These are phyloP conservation scores for Emydura subglobosa DNA, from an alignment of 2,113 vertebrate species.

Conservation along the genomic window DNA sequence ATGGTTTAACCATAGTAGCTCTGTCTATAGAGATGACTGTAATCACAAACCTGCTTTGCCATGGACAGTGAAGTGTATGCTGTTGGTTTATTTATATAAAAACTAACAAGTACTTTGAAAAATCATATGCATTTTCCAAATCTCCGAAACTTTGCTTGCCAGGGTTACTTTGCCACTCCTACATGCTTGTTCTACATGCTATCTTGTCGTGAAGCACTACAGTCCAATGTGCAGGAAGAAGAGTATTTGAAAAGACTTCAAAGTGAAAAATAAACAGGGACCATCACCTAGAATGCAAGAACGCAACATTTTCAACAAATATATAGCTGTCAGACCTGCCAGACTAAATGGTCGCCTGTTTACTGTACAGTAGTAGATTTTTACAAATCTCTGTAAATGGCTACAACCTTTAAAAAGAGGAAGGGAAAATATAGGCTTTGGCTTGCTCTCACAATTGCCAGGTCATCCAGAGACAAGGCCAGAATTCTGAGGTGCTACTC, in stretches of 20 bases:
- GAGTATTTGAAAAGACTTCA: background rate
- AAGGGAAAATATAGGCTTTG: background rate
- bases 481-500: background rate
- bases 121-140: background rate
- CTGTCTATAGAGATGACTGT: slow-evolving; percentile 49
- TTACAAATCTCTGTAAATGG: slow-evolving; percentile 44
- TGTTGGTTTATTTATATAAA: background rate
- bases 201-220: background rate
- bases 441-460: background rate
- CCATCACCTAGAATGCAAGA: background rate
- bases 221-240: background rate
- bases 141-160: slow-evolving; percentile 25
- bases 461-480: background rate
- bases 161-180: background rate
- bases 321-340: slow-evolving; percentile 15
- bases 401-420: slow-evolving; percentile 38
- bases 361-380: slow-evolving; percentile 12
- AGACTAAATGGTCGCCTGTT: slow-evolving; percentile 13
- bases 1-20: slow-evolving; percentile 69
- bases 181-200: background rate
- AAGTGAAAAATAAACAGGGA: slow-evolving; percentile 31
- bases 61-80: background rate
- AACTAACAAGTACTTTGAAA: slow-evolving; percentile 23
- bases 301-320: background rate
- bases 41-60: slow-evolving; percentile 42